Base-by-base conservation (phyloP, 2,113 vertebrate genomes). In the Poeciliopsis occidentalis region DNA sequence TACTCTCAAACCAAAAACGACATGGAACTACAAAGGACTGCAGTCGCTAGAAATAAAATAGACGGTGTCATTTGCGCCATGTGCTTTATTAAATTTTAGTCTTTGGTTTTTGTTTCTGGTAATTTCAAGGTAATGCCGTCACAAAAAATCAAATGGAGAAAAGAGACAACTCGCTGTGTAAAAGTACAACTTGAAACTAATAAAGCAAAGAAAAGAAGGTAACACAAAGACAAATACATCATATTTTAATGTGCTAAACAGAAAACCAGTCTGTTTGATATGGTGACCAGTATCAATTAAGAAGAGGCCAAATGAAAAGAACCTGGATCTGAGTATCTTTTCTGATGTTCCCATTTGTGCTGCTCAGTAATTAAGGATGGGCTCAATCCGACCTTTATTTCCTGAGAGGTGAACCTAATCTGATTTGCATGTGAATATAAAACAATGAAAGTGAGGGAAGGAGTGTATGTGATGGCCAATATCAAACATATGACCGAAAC, bases 401-500 rank as follows among this genome's bases (percentile, higher is more conserved):
- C 27, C 60, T 78, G 64, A 86, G 64, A 22, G n/a, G 8, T 63
- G 69, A 68, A 51, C 66, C 77, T 74, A 37, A 37, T 68, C 54
- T 67, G 34, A 92, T 91, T 89, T 81, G 66, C 85, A 92, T 91
- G 19, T 85, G 73, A 91, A 88, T 84, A 81, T 69, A 78, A 79
- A 70, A 62, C 68, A 74, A 72, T 87, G 57, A 84, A 89, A 85
- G 85, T 65, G 47, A 79, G 41, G 76, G 37, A 69, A 86, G 84
- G 75, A 66, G 67, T 31, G 72, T 72, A 75, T 73, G 79, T 66
- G 47, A 74, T 72, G 51, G 60, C 70, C 15, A 73, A 77, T 75
- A 85, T 81, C 78, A 86, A 89, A 87, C 75, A 29, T 71, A 64
- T 44, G 69, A 83, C 71, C 51, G 78, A 57, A 80, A 85, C 26